Conservation (phyloP, 2,797 vertebrate species). For the Octomys mimax region DNA sequence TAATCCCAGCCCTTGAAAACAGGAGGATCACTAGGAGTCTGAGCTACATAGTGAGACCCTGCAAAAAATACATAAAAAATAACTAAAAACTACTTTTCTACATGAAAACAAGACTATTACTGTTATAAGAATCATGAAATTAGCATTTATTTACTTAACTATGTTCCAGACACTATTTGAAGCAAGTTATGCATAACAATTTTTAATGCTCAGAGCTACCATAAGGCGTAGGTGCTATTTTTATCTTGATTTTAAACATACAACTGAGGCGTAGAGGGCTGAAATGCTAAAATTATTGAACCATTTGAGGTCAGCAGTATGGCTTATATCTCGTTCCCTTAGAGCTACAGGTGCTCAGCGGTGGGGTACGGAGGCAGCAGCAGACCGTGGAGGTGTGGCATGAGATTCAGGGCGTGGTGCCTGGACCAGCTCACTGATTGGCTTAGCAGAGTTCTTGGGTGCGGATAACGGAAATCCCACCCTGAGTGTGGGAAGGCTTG, state of each 20-base stretch:
- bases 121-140: neutral
- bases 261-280: neutral
- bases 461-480: neutral
- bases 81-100: conserved; percentile 6
- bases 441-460: neutral
- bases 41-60: too few species aligned
- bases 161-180: neutral
- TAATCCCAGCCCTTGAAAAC: too few species aligned
- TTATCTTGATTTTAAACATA: conserved; percentile 27
- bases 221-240: neutral
- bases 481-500: neutral
- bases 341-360: neutral
- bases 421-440: neutral
- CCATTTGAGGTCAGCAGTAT: neutral
- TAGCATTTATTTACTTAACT: conserved; percentile 36
- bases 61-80: neutral
- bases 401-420: neutral
- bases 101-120: neutral
- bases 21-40: too few species aligned
- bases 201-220: conserved; percentile 9
- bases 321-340: neutral
- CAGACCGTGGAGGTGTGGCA: neutral
- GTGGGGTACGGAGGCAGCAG: neutral
- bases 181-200: neutral
- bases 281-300: neutral